Conservation (phyloP, 1,140 invertebrate species). For the Dendrolimus punctatus region DNA sequence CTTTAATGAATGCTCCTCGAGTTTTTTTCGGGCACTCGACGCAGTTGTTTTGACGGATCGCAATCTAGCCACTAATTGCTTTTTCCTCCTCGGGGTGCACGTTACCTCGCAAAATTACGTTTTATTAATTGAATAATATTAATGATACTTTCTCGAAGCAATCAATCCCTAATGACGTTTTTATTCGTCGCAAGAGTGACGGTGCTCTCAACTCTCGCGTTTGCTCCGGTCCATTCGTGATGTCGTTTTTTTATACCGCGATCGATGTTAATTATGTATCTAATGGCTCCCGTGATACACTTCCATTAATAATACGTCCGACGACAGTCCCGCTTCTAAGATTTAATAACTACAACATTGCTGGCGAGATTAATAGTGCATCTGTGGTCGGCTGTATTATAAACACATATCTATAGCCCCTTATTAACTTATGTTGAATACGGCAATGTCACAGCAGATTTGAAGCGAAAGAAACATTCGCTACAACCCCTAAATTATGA, state of each 20-base stretch:
- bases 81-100: constrained; percentile 67
- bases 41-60: constrained; percentile 70
- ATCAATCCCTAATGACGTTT: constrained; percentile 69
- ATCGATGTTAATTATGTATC: constrained; percentile 67
- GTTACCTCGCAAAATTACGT: constrained; percentile 66
- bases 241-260: constrained; percentile 41
- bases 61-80: constrained; percentile 72
- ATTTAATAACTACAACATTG: constrained; percentile 61
- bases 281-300: constrained; percentile 70
- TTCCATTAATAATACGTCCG: constrained; percentile 67
- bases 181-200: constrained; percentile 60
- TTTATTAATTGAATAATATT: constrained; percentile 73
- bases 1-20: constrained; percentile 64
- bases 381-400: constrained; percentile 51
- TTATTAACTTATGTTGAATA: not conserved
- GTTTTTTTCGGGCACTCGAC: constrained; percentile 50
- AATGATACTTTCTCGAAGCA: constrained; percentile 65
- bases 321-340: constrained; percentile 50
- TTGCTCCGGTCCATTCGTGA: constrained; percentile 27
- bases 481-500: too few species aligned
- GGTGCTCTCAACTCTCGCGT: constrained; percentile 23
- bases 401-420: constrained; percentile 31
- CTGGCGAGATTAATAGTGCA: constrained; percentile 57
- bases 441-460: not conserved
- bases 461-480: not conserved